Base-by-base conservation (phyloP, 2,888 invertebrate species). In the Erpobdella octoculata region DNA sequence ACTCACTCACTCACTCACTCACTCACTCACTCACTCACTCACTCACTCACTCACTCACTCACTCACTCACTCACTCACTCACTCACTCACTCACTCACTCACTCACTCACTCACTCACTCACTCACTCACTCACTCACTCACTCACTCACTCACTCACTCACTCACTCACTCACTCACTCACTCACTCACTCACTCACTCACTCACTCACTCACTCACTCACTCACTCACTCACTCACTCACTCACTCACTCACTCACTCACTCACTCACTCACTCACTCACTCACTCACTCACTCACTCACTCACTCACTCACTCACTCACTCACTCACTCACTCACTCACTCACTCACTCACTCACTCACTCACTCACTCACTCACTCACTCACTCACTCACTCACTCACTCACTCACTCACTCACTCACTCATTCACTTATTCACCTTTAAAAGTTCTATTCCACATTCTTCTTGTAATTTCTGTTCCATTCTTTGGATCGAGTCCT, bases 381-480 rank as follows among this genome's bases (percentile, higher is more conserved):
- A 41, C n/a, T 41, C 46, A 41, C n/a, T 41, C 46, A 41, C n/a
- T 41, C 46, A 41, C n/a, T 41, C 46, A 41, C n/a, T 41, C 46
- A 41, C n/a, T 41, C 46, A 41, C n/a, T 41, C 46, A 41, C n/a
- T 41, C 46, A 41, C n/a, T 41, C 46, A 41, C n/a, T 41, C 46
- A 41, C n/a, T 41, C 46, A 41, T 41, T 41, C 46, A 41, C n/a
- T 41, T n/a, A 53, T 15, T 21, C 80, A 91, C 93, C 93, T 86
- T 88, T 86, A 82, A 92, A 93, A 15, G 89, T 90, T 74, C 89
- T 85, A 76, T 91, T 91, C 90, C 91, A 91, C 92, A 93, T 93
- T 76, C 89, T 87, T 62, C 87, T 84, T 1, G 92, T 90, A 74
- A 93, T 88, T 69, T 90, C 89, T n/a, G 89, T 88, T 0, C 96